phyloP scores from a whole-genome alignment of 2,888 invertebrate species.

The Temnothorax ravouxi region DNA sequence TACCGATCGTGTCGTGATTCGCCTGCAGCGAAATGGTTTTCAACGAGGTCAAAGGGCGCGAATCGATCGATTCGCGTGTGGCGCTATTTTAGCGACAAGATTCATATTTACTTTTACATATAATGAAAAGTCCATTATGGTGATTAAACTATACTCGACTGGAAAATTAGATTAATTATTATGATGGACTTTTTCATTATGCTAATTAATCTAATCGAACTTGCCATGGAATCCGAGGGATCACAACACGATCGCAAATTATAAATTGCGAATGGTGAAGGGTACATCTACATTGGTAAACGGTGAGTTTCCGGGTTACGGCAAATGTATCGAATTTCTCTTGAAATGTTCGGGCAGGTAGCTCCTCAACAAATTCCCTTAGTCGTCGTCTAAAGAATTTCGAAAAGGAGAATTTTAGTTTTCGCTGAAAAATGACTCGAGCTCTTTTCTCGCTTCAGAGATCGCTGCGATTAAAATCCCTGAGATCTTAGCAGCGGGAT shows the following conservation, averaged over 20 bases:
- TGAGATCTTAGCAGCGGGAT: background rate
- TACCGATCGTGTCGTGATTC: background rate
- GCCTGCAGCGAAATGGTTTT: background rate
- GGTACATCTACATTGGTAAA: background rate
- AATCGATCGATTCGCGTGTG: background rate
- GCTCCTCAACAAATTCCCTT: background rate
- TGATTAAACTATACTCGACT: background rate
- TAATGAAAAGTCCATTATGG: background rate
- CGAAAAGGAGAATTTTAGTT: background rate
- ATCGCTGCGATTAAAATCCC: background rate
- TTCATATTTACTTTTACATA: background rate
- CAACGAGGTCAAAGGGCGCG: background rate
- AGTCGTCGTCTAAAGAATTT: background rate
- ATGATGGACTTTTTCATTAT: background rate
- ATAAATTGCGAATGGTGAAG: background rate
- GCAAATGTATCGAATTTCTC: background rate
- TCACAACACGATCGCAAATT: background rate
- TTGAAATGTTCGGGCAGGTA: background rate
- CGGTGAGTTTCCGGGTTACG: background rate
- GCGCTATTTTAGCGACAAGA: background rate
- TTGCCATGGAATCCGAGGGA: background rate
- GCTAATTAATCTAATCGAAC: background rate
- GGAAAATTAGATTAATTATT: conserved; percentile 5
- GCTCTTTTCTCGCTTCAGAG: background rate
- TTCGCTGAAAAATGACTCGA: background rate